Evolutionary conservation across 2,113 vertebrate genomes (phyloP).

Genomic region (Glaucidium brasilianum): DNA sequence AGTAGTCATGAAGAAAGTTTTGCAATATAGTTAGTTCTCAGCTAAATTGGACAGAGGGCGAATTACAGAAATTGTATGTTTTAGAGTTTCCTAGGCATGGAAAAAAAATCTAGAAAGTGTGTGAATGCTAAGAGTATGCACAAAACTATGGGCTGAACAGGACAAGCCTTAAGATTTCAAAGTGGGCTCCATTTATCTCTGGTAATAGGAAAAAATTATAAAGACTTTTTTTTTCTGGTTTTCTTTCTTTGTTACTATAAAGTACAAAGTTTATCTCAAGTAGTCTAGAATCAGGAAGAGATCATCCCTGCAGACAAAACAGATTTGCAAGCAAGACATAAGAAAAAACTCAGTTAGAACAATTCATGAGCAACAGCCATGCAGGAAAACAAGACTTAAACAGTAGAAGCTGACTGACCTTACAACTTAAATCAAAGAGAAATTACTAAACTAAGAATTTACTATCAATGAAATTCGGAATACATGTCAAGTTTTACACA

Average conservation of each 20-base stretch:
- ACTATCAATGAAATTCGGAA: background rate
- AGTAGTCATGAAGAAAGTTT: background rate
- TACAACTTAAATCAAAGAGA: background rate
- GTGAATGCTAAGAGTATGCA: background rate
- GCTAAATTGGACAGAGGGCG: background rate
- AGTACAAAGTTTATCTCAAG: background rate
- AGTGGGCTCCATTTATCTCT: background rate
- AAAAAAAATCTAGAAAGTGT: background rate
- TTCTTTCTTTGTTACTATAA: background rate
- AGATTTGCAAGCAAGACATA: background rate
- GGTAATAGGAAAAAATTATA: background rate
- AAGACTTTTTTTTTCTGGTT: background rate
- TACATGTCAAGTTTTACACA: background rate
- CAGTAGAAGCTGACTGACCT: background rate
- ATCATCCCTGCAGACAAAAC: background rate
- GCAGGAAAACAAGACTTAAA: background rate
- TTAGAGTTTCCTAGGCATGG: background rate
- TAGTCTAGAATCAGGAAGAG: background rate
- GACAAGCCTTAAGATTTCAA: background rate
- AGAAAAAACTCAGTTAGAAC: background rate
- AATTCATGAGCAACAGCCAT: background rate
- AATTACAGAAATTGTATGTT: background rate
- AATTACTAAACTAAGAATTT: background rate
- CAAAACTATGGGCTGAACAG: background rate
- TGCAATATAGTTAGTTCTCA: background rate